Conservation (phyloP, 1,140 invertebrate species). For the Zaprionus ghesquierei region DNA sequence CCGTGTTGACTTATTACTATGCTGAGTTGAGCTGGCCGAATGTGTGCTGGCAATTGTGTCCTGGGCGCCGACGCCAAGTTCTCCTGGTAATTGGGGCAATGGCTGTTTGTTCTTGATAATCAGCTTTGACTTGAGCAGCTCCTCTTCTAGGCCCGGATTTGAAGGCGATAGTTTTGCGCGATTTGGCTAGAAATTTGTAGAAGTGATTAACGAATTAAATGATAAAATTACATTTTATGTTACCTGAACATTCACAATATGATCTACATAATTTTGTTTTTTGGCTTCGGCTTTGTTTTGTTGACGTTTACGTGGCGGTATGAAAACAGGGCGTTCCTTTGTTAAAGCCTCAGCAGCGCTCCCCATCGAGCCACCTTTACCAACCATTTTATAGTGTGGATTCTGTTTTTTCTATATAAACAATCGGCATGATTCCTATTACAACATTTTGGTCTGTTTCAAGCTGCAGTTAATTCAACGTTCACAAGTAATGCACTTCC, state of each 20-base stretch:
- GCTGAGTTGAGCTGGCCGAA: conserved; percentile 70
- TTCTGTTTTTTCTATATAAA: background rate
- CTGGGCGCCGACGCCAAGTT: conserved; percentile 47
- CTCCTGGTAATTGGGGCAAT: conserved; percentile 72
- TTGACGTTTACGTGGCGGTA: conserved; percentile 85
- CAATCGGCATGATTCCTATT: conserved; percentile 26
- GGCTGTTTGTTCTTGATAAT: conserved; percentile 81
- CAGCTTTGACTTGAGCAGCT: conserved; percentile 76
- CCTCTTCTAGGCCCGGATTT: conserved; percentile 75
- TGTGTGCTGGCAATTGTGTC: conserved; percentile 69
- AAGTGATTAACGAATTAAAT: background rate
- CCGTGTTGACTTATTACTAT: conserved; percentile 67
- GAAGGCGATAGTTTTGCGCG: conserved; percentile 83
- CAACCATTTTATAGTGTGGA: conserved; percentile 64
- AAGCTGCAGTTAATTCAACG: conserved; percentile 26
- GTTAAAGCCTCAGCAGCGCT: conserved; percentile 59
- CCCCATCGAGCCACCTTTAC: conserved; percentile 51
- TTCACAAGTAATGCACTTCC: conserved; percentile 65
- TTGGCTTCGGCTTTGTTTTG: conserved; percentile 83
- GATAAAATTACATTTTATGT: background rate
- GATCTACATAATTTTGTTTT: conserved; percentile 85
- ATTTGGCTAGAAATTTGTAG: conserved; percentile 58
- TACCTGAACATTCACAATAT: conserved; percentile 85
- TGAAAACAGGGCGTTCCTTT: conserved; percentile 85
- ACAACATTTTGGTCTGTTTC: background rate